phyloP scores from a whole-genome alignment of 2,113 vertebrate species.

The Siniperca knerii region DNA sequence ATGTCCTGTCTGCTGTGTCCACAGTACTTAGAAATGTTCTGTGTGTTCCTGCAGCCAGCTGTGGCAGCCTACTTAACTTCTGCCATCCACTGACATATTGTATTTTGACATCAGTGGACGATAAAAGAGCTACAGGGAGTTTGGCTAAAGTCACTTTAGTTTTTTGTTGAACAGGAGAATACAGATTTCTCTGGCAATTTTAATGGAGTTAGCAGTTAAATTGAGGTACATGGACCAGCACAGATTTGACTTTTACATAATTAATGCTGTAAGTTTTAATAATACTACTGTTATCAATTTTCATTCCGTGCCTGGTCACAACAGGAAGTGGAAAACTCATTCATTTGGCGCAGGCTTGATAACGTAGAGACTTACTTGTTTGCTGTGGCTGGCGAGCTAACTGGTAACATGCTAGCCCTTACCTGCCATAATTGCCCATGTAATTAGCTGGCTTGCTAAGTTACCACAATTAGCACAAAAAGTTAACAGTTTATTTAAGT shows the following conservation, averaged over 20 bases:
- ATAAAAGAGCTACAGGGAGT: slow-evolving; percentile 19
- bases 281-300: not conserved
- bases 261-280: not conserved
- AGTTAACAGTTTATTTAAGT: too few relatives aligned
- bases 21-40: not conserved
- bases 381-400: not conserved
- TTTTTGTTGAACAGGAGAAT: not conserved
- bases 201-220: not conserved
- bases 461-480: too few relatives aligned
- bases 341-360: not conserved
- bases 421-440: not conserved
- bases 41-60: slow-evolving; percentile 32
- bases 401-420: not conserved
- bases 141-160: not conserved
- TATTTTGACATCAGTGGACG: not conserved
- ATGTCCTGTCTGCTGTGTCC: slow-evolving; percentile 45
- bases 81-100: slow-evolving; percentile 24
- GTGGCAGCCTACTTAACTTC: slow-evolving; percentile 36
- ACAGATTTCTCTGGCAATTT: not conserved
- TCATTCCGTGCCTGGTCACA: not conserved
- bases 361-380: too few relatives aligned
- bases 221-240: not conserved
- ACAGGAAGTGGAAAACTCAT: not conserved
- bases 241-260: not conserved
- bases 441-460: too few relatives aligned